phyloP scores from a whole-genome alignment of 2,888 invertebrate species.

The Protonemura montana region DNA sequence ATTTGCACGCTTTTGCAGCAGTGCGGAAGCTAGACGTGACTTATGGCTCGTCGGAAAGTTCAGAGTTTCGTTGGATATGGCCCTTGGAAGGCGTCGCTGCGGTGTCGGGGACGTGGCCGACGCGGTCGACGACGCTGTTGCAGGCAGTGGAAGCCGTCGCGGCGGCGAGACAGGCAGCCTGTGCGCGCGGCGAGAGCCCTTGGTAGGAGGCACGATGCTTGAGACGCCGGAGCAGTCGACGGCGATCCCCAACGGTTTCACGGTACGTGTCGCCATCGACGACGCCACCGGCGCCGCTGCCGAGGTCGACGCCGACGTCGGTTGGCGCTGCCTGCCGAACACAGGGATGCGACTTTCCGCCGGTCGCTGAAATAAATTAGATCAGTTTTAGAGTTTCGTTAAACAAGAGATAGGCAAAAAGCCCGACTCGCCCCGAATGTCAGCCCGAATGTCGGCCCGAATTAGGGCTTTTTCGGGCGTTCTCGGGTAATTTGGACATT shows the following conservation, averaged over 20 bases:
- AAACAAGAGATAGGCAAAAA: too few relatives aligned
- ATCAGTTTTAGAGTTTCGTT: too few relatives aligned
- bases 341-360: constrained; percentile 48
- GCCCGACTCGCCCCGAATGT: too few relatives aligned
- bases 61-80: constrained; percentile 28
- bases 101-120: neutral
- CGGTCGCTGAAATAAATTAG: constrained; percentile 46
- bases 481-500: too few relatives aligned
- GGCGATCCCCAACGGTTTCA: neutral
- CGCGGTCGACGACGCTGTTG: neutral
- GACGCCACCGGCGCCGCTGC: neutral
- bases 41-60: neutral
- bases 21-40: neutral
- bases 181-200: neutral
- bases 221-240: neutral
- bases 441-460: too few relatives aligned
- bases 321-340: constrained; percentile 33
- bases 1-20: neutral
- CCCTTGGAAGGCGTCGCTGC: neutral
- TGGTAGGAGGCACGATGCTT: neutral
- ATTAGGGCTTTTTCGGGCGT: too few relatives aligned
- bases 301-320: neutral
- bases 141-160: neutral
- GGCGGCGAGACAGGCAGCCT: constrained; percentile 25
- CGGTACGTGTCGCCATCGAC: neutral